A percentile compares a stretch with the other conserved stretches of the same genome.
Evolutionary conservation across 2,797 vertebrate genomes (phyloP).

Genomic region (Molothrus aeneus): DNA sequence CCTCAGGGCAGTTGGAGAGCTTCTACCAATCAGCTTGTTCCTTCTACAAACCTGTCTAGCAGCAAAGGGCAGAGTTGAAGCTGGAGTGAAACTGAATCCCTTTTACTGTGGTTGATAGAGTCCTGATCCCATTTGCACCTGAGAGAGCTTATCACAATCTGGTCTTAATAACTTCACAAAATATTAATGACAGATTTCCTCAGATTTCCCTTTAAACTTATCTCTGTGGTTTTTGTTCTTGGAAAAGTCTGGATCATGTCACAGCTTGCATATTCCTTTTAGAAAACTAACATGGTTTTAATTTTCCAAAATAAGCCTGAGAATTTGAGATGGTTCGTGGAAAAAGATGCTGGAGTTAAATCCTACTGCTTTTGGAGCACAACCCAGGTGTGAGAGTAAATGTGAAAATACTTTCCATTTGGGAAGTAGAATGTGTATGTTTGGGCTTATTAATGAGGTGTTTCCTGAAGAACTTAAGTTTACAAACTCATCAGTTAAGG

Average conservation of each 20-base stretch:
- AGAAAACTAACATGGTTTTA: neutral
- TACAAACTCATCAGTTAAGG: neutral
- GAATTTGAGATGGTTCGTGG: neutral
- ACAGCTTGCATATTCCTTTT: neutral
- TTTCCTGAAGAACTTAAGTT: neutral
- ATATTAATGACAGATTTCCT: neutral
- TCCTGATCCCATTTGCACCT: neutral
- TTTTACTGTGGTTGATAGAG: neutral
- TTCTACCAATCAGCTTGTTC: neutral
- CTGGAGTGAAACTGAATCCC: neutral
- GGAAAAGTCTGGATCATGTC: neutral
- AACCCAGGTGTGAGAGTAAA: neutral
- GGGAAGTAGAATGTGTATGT: neutral
- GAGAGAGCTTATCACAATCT: neutral
- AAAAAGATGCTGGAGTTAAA: neutral
- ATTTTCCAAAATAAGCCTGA: conserved; percentile 15
- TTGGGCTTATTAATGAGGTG: neutral
- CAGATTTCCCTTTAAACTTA: neutral
- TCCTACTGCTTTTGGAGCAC: neutral
- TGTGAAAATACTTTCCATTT: neutral
- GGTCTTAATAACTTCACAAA: neutral
- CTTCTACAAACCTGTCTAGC: neutral
- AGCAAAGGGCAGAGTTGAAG: neutral
- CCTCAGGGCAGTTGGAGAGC: neutral
- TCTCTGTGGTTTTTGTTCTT: conserved; percentile 50